Percentiles rank a stretch among this genome's conserved stretches.
Evolutionary conservation across 2,797 vertebrate genomes (phyloP).

Genomic region (Cossypha heuglini): DNA sequence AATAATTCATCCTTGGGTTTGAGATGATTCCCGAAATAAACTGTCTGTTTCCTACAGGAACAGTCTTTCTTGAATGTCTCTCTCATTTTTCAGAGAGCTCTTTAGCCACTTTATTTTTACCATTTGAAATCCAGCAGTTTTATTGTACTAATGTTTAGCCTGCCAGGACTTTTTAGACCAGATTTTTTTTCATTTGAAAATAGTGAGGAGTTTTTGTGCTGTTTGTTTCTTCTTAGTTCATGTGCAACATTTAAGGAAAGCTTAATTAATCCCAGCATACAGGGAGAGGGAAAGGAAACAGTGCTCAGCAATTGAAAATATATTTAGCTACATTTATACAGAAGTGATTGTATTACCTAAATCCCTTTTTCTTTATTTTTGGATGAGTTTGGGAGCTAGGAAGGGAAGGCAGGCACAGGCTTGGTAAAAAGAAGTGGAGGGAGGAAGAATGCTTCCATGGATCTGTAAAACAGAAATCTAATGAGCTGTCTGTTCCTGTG

Average conservation of each 20-base stretch:
- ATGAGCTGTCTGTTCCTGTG: neutral
- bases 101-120: neutral
- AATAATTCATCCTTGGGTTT: conserved; percentile 30
- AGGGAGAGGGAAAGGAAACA: neutral
- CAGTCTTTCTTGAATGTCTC: neutral
- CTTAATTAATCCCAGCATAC: conserved; percentile 24
- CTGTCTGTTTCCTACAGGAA: neutral
- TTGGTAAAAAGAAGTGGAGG: neutral
- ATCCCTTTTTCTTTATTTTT: neutral
- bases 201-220: neutral
- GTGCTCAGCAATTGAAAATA: neutral
- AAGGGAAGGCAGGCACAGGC: neutral
- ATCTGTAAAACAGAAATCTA: neutral
- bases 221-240: conserved; percentile 30
- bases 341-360: neutral
- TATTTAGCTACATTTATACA: neutral
- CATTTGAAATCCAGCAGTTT: neutral
- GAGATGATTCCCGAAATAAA: neutral
- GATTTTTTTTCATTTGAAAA: conserved; percentile 27
- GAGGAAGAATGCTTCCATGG: neutral
- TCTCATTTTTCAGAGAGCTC: neutral
- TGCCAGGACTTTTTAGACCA: neutral
- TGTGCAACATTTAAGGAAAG: conserved; percentile 1
- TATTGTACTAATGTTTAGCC: neutral
- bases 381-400: neutral